Base-by-base conservation (phyloP, 2,113 vertebrate species). In the Hyperopisus bebe region DNA sequence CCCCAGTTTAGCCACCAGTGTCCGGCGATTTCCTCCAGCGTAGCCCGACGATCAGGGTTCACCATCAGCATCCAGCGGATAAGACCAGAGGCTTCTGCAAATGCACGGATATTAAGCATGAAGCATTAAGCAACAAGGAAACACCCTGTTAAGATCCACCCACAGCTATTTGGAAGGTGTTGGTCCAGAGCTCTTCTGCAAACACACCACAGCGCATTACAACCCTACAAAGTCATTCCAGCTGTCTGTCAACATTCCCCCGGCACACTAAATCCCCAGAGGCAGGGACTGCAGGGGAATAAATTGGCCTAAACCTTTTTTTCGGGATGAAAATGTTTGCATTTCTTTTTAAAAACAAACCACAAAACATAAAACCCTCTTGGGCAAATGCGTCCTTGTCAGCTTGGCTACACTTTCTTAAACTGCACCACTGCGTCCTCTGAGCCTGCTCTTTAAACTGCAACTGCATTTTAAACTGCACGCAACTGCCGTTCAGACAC, bases 1-100 rank as follows among this genome's bases (percentile, higher is more conserved):
- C 98, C 98, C 98, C 98, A 99, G 95, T 99, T 99, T 62, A 99
- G 96, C 98, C 98, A 99, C 98, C 98, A 99, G 92, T 99, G 98
- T 3, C 97, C 95, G 17, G 97, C 97, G 0, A 99, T 97, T 89
- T 99, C 98, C 90, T 98, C 97, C n/a, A 99, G 93, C 9, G 97
- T 99, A 84, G 98, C 98, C 27, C 98, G 96, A 46, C 97, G 97
- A 77, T 97, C 98, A 0, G 98, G 98, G 95, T 99, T 99, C 90
- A 99, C 98, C 98, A 99, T 99, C 82, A 99, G 91, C 93, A 99
- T 97, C 98, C 98, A 99, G 0, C 98, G 98, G 94, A 99, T 99
- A 11, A 99, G 95, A 88, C 98, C 98, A 24, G 97, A 98, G 27
- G 98, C 98, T 21, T 99, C 98, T 99, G 94, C 15, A 88, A 92